Evolutionary conservation across 2,888 invertebrate species (phyloP), one percentile per base, ranked within the genome.

Genomic region (Polydrusus cervinus): DNA sequence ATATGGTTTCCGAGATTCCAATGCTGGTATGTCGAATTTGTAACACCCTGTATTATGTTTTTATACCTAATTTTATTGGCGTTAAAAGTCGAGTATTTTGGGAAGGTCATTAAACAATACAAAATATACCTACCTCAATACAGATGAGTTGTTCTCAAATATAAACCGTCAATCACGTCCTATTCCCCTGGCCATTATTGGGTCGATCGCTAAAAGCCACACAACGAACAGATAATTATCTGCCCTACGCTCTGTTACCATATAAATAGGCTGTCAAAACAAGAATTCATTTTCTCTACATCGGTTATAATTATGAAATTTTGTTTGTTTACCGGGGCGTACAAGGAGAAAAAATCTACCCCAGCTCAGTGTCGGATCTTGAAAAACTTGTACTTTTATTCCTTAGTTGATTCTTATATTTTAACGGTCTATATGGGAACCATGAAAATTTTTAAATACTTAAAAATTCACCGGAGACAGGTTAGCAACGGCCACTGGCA

Each of bases 231-330:
- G 25, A 53, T 53, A 53, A 53, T 53, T 53, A 53, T 53, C 53
- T 53, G 13, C 53, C 25, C 25, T 53, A n/a, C 25, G 10, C 30
- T 34, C 34, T 53, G 25, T 53, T 30, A 13, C 25, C 25, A 53
- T 53, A 53, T 53, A 53, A 53, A 53, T 30, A 30, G 30, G 25
- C 53, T 25, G 20, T 53, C 53, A 53, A 25, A 53, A 53, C 53
- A 53, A 30, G 53, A 25, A 53, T 25, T 53, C 30, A 53, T 53
- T 53, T 53, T 30, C 53, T 53, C 30, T 30, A n/a, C 20, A 30
- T 53, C 53, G 30, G 25, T 53, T 53, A 30, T 53, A 53, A 53
- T 53, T 53, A 25, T 53, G 13, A 30, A n/a, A 25, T 25, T 53
- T 53, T 25, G 30, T 53, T 53, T 20, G 53, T n/a, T 53, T n/a